These are phyloP conservation scores for Netelia virgata DNA, from an alignment of 2,888 invertebrate genomes.

Conservation along the genomic window DNA sequence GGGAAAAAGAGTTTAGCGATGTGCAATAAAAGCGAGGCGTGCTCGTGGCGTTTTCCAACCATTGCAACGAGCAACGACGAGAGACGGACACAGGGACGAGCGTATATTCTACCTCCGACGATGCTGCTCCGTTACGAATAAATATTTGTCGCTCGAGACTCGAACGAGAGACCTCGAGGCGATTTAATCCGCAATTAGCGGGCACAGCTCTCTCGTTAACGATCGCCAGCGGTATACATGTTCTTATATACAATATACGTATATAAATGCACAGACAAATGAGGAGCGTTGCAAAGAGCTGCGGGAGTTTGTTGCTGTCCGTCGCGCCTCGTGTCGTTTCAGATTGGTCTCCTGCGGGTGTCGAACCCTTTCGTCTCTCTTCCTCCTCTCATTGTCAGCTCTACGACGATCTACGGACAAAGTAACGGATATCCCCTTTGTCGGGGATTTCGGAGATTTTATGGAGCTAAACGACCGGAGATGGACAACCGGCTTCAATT, in stretches of 20 bases:
- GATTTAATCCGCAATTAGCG: conserved; percentile 69
- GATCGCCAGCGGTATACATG: conserved; percentile 53
- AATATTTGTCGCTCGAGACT: conserved; percentile 68
- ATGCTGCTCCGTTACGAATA: conserved; percentile 53
- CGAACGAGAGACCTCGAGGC: conserved; percentile 64
- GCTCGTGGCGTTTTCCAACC: conserved; percentile 39
- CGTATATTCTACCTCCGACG: conserved; percentile 17
- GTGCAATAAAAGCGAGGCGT: conserved; percentile 59
- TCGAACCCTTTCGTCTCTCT: conserved; percentile 47
- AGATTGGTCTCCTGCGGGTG: conserved; percentile 55
- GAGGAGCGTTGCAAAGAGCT: conserved; percentile 40
- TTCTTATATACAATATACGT: neutral
- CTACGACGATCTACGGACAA: conserved; percentile 50
- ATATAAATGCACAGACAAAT: neutral
- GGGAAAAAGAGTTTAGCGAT: conserved; percentile 33
- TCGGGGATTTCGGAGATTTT: conserved; percentile 45
- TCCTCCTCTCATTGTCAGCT: conserved; percentile 1
- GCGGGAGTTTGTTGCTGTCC: conserved; percentile 47
- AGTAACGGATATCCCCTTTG: conserved; percentile 50
- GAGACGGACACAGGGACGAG: conserved; percentile 6
- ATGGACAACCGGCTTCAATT: conserved; percentile 13
- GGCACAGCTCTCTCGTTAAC: conserved; percentile 64
- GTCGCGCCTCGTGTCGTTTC: conserved; percentile 50
- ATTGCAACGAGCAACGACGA: conserved; percentile 35
- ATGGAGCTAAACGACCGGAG: conserved; percentile 15